Conservation (phyloP, 2,113 vertebrate genomes). For the Aptenodytes forsteri region DNA sequence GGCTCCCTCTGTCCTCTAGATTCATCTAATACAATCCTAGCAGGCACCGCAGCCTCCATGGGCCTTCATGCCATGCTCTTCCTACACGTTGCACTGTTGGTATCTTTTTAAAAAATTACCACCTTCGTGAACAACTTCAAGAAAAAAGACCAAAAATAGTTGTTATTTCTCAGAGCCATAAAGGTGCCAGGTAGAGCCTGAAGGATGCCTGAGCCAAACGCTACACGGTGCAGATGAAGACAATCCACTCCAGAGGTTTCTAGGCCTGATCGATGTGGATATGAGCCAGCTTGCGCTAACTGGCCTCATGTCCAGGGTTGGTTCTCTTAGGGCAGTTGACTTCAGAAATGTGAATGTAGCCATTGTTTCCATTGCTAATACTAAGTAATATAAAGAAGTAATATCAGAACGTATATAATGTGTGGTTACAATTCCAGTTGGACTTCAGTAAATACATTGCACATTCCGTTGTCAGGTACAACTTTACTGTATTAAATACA, state of each 20-base stretch:
- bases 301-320: not conserved
- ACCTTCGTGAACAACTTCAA: not conserved
- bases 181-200: not conserved
- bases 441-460: not conserved
- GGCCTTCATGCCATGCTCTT: not conserved
- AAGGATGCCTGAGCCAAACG: not conserved
- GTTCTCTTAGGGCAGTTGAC: not conserved
- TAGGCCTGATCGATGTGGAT: not conserved
- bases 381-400: not conserved
- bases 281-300: not conserved
- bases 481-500: not conserved
- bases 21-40: not conserved
- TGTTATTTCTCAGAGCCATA: not conserved
- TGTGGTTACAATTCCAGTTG: not conserved
- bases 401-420: not conserved
- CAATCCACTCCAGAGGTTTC: not conserved
- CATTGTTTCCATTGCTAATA: not conserved
- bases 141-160: not conserved
- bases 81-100: not conserved
- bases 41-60: not conserved
- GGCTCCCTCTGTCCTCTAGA: not conserved
- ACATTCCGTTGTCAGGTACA: not conserved
- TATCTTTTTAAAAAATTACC: not conserved
- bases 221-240: not conserved
- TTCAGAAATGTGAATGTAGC: not conserved